A percentile compares a stretch with the other conserved stretches of the same genome.
These are phyloP conservation scores for Thunnus maccoyii DNA, from an alignment of 2,113 vertebrate species.

Conservation along the genomic window DNA sequence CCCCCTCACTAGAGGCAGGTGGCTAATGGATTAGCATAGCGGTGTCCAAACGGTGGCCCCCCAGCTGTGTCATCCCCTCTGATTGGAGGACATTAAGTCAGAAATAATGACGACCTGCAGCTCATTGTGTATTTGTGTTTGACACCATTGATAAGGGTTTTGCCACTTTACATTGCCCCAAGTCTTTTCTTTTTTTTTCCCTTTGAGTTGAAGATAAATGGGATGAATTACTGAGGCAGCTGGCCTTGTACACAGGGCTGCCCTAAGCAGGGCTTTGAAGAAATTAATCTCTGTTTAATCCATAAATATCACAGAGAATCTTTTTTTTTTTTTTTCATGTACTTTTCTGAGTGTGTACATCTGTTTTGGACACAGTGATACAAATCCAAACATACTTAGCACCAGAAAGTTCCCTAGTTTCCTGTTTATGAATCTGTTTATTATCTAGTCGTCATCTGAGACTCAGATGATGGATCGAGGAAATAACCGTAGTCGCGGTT, in stretches of 20 bases:
- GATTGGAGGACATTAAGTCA: conserved; percentile 69
- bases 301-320: conserved; percentile 45
- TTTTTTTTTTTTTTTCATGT: not conserved
- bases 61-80: conserved; percentile 53
- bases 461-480: conserved; percentile 3
- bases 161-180: conserved; percentile 40
- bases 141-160: conserved; percentile 44
- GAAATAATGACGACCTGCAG: conserved; percentile 76
- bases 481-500: conserved; percentile 6
- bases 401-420: not conserved
- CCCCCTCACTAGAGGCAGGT: conserved; percentile 57
- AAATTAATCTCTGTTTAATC: conserved; percentile 61
- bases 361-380: conserved; percentile 14
- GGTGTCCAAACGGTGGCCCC: conserved; percentile 46
- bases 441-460: not conserved
- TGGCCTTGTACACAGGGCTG: conserved; percentile 44
- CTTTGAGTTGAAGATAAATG: conserved; percentile 46
- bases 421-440: conserved; percentile 38
- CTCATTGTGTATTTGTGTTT: conserved; percentile 61
- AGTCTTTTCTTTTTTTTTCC: conserved; percentile 9
- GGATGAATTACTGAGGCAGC: conserved; percentile 59
- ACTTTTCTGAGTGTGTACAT: conserved; percentile 20
- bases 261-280: conserved; percentile 50
- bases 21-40: conserved; percentile 66
- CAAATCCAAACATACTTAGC: conserved; percentile 22